Base-by-base conservation (phyloP, 1,140 invertebrate species). In the Drosophila setifemur region DNA sequence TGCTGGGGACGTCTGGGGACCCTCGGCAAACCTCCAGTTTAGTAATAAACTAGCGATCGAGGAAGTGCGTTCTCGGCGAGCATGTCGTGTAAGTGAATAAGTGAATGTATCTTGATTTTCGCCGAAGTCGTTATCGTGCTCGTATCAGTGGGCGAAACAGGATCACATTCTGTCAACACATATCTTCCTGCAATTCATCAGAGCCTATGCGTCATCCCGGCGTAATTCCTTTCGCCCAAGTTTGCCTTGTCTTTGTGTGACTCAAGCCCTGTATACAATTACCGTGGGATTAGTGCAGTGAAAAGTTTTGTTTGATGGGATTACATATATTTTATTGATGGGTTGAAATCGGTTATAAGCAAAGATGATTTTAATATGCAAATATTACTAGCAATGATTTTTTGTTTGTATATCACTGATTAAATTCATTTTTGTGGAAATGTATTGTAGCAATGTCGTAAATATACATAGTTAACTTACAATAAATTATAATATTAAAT, bases 81-180 rank as follows among this genome's bases (percentile, higher is more conserved):
- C 26, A 43, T 49, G 60, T 45, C 28, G 39, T 11, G 75, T 70
- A 55, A 79, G 75, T 79, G 26, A 39, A 49, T 37, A 8, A 49
- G 29, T 37, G 18, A 64, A 37, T 60, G 25, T 25, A 21, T 50
- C 12, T 23, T 16, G 47, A 57, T 42, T 52, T 67, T 23, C 28
- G 8, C 6, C 3, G 45, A 64, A 66, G 6, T 37, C 33, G 16
- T 48, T 39, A 39, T 47, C 39, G 19, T 35, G 21, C 18, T 25
- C 12, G 28, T 19, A 18, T 39, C 55, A 47, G 28, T 64, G 42
- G 55, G 31, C 14, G 21, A 61, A 26, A 63, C 23, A 8, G 49
- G 43, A 66, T 66, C 42, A 64, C 6, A 4, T 45, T n/a, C 16
- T 64, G 57, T 63, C 57, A 55, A 16, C 33, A 40, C 25, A 57